phyloP scores from a whole-genome alignment of 2,888 invertebrate genomes.

The Hydroisotoma schaefferi region DNA sequence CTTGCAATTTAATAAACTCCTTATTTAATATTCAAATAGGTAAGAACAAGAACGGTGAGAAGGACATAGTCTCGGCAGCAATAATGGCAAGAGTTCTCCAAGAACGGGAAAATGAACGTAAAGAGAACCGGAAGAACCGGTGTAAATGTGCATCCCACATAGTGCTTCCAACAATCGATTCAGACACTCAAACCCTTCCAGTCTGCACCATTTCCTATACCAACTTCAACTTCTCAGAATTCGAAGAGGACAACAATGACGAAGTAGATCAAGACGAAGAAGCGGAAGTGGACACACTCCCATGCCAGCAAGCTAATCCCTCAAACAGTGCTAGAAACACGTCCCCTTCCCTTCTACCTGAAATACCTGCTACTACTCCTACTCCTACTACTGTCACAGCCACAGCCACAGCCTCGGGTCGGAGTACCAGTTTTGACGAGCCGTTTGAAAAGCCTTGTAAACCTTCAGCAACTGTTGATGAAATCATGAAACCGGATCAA shows the following conservation, averaged over 20 bases:
- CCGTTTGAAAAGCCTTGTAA: background rate
- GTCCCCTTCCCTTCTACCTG: background rate
- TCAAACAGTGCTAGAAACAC: background rate
- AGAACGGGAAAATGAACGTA: conserved; percentile 73
- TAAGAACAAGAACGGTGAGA: conserved; percentile 51
- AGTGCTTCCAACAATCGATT: conserved; percentile 38
- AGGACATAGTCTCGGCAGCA: conserved; percentile 75
- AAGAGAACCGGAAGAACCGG: conserved; percentile 43
- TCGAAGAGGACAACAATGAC: conserved; percentile 21
- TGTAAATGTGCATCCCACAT: conserved; percentile 45
- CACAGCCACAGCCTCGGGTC: background rate
- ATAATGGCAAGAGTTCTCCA: conserved; percentile 88
- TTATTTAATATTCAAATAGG: too few relatives aligned
- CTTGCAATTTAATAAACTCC: too few relatives aligned
- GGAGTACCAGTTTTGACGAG: background rate
- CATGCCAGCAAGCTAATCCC: conserved; percentile 1
- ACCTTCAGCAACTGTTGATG: conserved; percentile 23
- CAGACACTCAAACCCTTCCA: conserved; percentile 42
- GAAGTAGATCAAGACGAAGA: conserved; percentile 20
- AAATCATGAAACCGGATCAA: conserved; percentile 30
- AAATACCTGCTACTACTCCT: background rate
- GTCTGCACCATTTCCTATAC: conserved; percentile 47
- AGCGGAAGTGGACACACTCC: conserved; percentile 15
- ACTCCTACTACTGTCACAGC: background rate
- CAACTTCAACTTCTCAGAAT: conserved; percentile 39